Evolutionary conservation across 2,888 invertebrate genomes (phyloP).

Genomic region (Apantesis nais): DNA sequence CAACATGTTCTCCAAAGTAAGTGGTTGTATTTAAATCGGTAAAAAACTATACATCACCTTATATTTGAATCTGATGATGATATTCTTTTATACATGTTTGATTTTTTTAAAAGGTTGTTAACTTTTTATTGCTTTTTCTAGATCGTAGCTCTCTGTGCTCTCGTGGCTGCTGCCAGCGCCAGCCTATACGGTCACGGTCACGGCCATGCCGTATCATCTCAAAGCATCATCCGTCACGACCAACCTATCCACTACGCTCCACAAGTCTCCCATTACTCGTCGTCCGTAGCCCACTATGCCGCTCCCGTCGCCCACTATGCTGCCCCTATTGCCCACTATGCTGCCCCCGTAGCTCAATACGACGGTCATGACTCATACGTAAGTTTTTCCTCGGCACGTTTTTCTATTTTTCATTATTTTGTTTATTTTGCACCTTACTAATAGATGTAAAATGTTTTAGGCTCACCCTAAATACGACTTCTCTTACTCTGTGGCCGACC

Average conservation of each 20-base stretch:
- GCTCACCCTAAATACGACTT: conserved; percentile 76
- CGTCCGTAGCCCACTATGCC: conserved; percentile 52
- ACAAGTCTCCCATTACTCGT: conserved; percentile 51
- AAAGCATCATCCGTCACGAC: conserved; percentile 71
- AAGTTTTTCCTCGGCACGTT: conserved; percentile 22
- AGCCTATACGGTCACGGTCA: conserved; percentile 61
- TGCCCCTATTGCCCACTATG: conserved; percentile 43
- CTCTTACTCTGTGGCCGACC: conserved; percentile 71
- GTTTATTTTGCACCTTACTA: background rate
- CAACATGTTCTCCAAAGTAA: conserved; percentile 32
- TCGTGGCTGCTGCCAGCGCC: conserved; percentile 77
- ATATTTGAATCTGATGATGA: no score
- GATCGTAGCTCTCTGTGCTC: conserved; percentile 72
- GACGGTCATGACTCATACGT: conserved; percentile 56
- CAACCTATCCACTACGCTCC: conserved; percentile 55
- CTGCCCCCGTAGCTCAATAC: conserved; percentile 46
- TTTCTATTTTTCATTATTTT: background rate
- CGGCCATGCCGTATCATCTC: conserved; percentile 58
- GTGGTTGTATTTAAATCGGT: background rate
- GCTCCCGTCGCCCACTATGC: conserved; percentile 45
- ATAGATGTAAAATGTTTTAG: conserved; percentile 44
- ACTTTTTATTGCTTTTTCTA: conserved; percentile 39
- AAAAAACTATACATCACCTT: background rate
- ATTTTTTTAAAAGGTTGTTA: no score
- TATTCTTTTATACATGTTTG: no score